phyloP scores from a whole-genome alignment of 2,888 invertebrate species.

The Oscheius sp. region DNA sequence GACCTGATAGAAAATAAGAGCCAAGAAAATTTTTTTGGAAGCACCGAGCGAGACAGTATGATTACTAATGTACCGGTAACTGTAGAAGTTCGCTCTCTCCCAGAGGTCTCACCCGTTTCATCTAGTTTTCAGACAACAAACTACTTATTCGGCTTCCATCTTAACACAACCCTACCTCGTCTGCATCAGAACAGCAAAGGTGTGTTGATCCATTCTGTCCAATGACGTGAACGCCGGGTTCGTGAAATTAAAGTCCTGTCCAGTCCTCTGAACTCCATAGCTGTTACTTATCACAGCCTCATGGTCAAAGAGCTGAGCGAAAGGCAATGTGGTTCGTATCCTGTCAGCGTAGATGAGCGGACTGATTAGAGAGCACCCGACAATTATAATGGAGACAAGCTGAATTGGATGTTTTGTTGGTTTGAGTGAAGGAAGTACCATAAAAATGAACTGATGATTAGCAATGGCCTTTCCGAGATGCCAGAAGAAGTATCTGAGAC shows the following conservation, averaged over 20 bases:
- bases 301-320: slow-evolving; percentile 46
- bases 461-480: slow-evolving; percentile 66
- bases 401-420: slow-evolving; percentile 8
- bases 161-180: slow-evolving; percentile 21
- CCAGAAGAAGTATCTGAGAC: slow-evolving; percentile 63
- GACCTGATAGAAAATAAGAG: too few relatives aligned
- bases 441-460: slow-evolving; percentile 47
- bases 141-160: too few relatives aligned
- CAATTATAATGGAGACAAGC: slow-evolving; percentile 39
- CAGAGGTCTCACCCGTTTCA: too few relatives aligned
- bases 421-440: slow-evolving; percentile 13
- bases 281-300: slow-evolving; percentile 45
- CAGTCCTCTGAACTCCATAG: slow-evolving; percentile 41
- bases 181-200: slow-evolving; percentile 56
- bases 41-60: too few relatives aligned
- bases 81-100: too few relatives aligned
- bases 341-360: slow-evolving; percentile 41
- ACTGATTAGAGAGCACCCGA: slow-evolving; percentile 43
- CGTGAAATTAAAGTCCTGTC: slow-evolving; percentile 58
- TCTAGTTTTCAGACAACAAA: too few relatives aligned
- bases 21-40: too few relatives aligned
- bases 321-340: slow-evolving; percentile 46
- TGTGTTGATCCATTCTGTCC: slow-evolving; percentile 44
- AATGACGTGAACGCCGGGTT: slow-evolving; percentile 63
- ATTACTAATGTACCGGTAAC: too few relatives aligned